These are phyloP conservation scores for Penaeus monodon DNA, from an alignment of 2,888 invertebrate species.

Conservation along the genomic window DNA sequence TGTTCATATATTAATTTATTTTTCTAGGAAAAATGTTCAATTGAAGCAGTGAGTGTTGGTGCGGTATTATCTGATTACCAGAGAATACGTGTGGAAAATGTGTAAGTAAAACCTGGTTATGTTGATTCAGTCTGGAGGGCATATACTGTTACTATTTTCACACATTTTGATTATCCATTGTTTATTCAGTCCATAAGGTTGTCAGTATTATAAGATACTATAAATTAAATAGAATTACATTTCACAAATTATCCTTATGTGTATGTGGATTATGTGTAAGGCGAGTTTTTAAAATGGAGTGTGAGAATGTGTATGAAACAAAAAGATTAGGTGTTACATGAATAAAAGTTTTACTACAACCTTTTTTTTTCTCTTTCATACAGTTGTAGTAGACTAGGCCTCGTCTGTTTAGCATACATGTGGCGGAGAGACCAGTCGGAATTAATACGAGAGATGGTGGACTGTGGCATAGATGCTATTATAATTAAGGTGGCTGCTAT, in stretches of 20 bases:
- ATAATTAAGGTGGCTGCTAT: slow-evolving; percentile 97
- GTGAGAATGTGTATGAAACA: no score
- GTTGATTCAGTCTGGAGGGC: no score
- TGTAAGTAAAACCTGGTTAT: slow-evolving; percentile 76
- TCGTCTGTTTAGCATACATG: slow-evolving; percentile 90
- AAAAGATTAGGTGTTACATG: no score
- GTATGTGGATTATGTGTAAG: no score
- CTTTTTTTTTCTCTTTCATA: slow-evolving; percentile 20
- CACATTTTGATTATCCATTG: no score
- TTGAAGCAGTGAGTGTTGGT: slow-evolving; percentile 96
- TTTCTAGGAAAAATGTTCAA: slow-evolving; percentile 78
- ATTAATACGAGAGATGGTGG: slow-evolving; percentile 96
- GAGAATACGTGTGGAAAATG: slow-evolving; percentile 96
- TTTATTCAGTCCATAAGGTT: no score
- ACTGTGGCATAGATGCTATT: slow-evolving; percentile 90
- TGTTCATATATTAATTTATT: slow-evolving; percentile 5
- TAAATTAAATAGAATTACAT: no score
- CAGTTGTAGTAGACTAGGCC: slow-evolving; percentile 89
- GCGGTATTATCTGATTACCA: slow-evolving; percentile 99
- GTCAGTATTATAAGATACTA: no score
- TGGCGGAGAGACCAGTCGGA: slow-evolving; percentile 97
- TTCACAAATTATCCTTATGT: no score
- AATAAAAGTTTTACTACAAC: no score
- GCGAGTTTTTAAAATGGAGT: no score
- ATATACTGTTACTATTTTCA: no score